Evolutionary conservation across 2,113 vertebrate genomes (phyloP).

Genomic region (Nymphicus hollandicus): DNA sequence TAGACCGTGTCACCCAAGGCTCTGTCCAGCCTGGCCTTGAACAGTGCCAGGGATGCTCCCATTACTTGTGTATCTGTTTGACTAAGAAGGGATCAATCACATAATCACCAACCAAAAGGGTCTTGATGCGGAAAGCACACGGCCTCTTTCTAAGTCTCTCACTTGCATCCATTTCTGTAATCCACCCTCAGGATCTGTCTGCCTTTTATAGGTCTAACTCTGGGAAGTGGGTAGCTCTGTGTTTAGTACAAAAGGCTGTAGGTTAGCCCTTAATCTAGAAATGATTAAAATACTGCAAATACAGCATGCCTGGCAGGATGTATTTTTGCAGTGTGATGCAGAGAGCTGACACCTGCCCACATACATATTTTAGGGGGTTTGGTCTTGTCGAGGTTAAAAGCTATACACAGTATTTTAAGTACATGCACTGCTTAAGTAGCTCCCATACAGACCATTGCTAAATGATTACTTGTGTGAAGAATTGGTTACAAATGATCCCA

Average conservation of each 20-base stretch:
- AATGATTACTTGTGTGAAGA: neutral
- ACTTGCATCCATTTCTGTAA: neutral
- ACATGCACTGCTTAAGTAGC: neutral
- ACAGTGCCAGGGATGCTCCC: neutral
- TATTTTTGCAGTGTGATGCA: neutral
- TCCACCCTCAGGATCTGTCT: neutral
- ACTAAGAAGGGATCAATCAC: neutral
- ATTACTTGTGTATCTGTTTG: neutral
- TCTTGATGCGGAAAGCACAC: rapidly evolving
- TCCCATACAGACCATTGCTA: neutral
- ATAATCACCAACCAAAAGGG: neutral
- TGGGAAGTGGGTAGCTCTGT: neutral
- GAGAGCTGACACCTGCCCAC: neutral
- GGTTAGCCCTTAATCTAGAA: neutral
- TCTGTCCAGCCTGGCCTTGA: neutral
- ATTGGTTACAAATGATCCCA: neutral
- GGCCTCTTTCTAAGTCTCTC: neutral
- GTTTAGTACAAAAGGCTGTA: neutral
- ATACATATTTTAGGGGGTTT: rapidly evolving
- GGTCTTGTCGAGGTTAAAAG: neutral
- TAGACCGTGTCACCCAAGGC: neutral
- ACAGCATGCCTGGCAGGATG: neutral
- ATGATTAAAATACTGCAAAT: rapidly evolving
- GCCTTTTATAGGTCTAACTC: neutral
- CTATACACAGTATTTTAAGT: neutral